Evolutionary conservation across 1,140 invertebrate genomes (phyloP).

Genomic region (Eumaeus atala): DNA sequence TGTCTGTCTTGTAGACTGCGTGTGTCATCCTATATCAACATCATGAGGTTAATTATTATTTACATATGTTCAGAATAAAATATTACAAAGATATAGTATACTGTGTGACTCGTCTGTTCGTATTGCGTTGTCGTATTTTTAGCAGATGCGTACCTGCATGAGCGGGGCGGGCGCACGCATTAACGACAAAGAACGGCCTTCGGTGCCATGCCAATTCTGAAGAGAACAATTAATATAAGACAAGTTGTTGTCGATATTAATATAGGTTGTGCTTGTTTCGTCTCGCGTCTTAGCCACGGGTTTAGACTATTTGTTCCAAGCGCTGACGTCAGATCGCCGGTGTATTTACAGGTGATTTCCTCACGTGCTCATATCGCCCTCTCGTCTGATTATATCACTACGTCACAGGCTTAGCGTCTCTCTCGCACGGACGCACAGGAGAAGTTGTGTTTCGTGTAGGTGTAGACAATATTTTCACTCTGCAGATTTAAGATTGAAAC

Average conservation of each 20-base stretch:
- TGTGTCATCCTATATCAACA: too few relatives aligned
- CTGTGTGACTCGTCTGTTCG: constrained; percentile 22
- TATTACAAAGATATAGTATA: constrained; percentile 14
- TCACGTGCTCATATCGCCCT: constrained; percentile 42
- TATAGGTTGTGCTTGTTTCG: constrained; percentile 12
- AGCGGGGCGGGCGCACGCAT: constrained; percentile 32
- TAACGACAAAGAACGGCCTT: constrained; percentile 34
- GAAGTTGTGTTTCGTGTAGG: constrained; percentile 43
- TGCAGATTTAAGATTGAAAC: constrained; percentile 50
- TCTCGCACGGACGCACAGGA: constrained; percentile 32
- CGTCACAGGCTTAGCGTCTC: constrained; percentile 44
- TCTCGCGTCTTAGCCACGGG: constrained; percentile 1
- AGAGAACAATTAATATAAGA: constrained; percentile 41
- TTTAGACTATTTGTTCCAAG: constrained; percentile 11
- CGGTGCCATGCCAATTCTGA: constrained; percentile 38
- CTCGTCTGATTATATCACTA: constrained; percentile 32
- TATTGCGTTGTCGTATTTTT: constrained; percentile 39
- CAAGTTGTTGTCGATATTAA: constrained; percentile 33
- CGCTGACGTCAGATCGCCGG: constrained; percentile 25
- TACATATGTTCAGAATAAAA: too few relatives aligned
- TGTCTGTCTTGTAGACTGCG: too few relatives aligned
- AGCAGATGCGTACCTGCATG: constrained; percentile 39
- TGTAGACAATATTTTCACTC: constrained; percentile 59
- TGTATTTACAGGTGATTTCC: constrained; percentile 56
- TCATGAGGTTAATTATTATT: too few relatives aligned